Evolutionary conservation across 2,797 vertebrate species (phyloP).

Genomic region (Macroramphosus scolopax): DNA sequence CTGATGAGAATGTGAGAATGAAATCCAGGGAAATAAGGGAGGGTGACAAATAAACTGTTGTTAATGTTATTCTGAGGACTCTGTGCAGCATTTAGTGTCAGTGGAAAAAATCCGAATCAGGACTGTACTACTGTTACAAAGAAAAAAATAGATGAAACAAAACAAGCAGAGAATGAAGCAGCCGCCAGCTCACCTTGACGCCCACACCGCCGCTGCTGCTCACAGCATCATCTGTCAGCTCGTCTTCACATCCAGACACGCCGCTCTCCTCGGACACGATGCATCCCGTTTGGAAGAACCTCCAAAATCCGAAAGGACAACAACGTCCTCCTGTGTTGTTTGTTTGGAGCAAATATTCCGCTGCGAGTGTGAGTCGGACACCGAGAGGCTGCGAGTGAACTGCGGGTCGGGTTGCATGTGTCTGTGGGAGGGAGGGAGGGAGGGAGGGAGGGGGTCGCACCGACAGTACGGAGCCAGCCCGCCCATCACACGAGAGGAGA

Average conservation of each 20-base stretch:
- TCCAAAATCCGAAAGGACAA: slow-evolving; percentile 6
- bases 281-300: slow-evolving; percentile 10
- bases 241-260: slow-evolving; percentile 10
- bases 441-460: slow-evolving; percentile 9
- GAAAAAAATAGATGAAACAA: not conserved
- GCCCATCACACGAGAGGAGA: slow-evolving; percentile 9
- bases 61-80: too few species aligned
- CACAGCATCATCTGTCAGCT: slow-evolving; percentile 10
- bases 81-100: too few species aligned
- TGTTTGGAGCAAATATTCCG: not conserved
- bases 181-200: slow-evolving; percentile 41
- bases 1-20: too few species aligned
- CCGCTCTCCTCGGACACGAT: slow-evolving; percentile 2
- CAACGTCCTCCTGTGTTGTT: not conserved
- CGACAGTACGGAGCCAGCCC: slow-evolving; percentile 6
- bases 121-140: not conserved
- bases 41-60: too few species aligned
- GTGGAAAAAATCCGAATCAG: too few species aligned
- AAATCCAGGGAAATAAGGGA: too few species aligned
- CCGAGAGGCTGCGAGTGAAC: slow-evolving; percentile 20
- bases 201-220: slow-evolving; percentile 14
- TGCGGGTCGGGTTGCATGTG: slow-evolving; percentile 47
- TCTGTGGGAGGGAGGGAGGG: slow-evolving; percentile 28
- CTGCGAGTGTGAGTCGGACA: not conserved
- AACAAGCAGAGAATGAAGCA: too few species aligned